Evolutionary conservation across 2,113 vertebrate species (phyloP).

Genomic region (Protobothrops mucrosquamatus): DNA sequence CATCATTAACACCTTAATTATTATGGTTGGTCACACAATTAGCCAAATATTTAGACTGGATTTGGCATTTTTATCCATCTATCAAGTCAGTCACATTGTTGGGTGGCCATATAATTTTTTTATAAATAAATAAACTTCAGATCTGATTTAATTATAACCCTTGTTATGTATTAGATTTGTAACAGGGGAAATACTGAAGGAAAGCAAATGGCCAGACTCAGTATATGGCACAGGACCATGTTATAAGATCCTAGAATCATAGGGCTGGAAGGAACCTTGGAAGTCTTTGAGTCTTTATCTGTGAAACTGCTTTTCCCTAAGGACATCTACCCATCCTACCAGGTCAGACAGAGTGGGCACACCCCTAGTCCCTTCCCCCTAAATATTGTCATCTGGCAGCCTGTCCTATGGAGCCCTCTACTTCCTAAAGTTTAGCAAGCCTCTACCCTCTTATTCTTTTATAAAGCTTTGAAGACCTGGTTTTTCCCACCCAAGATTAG

Average conservation of each 20-base stretch:
- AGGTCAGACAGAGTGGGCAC: not conserved
- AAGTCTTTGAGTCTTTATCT: not conserved
- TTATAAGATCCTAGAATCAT: not conserved
- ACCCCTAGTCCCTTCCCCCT: not conserved
- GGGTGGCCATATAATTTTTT: not conserved
- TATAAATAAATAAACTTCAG: not conserved
- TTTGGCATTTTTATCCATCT: not conserved
- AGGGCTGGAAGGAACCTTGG: not conserved
- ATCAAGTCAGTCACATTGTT: not conserved
- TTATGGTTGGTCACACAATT: not conserved
- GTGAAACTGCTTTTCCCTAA: not conserved
- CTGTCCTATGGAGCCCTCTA: not conserved
- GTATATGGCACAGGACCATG: not conserved
- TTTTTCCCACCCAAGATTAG: not conserved
- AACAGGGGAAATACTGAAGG: not conserved
- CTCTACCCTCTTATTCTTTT: not conserved
- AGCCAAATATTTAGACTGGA: not conserved
- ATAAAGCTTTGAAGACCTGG: not conserved
- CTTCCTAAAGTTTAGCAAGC: not conserved
- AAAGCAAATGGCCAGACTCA: not conserved
- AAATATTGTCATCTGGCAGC: not conserved
- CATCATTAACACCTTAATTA: not conserved
- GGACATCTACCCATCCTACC: not conserved
- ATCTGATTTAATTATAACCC: not conserved
- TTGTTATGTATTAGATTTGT: not conserved